A percentile compares a stretch with the other conserved stretches of the same genome.
phyloP scores from a whole-genome alignment of 64 coral and sea anemone genomes.

The Platygyra sinensis region DNA sequence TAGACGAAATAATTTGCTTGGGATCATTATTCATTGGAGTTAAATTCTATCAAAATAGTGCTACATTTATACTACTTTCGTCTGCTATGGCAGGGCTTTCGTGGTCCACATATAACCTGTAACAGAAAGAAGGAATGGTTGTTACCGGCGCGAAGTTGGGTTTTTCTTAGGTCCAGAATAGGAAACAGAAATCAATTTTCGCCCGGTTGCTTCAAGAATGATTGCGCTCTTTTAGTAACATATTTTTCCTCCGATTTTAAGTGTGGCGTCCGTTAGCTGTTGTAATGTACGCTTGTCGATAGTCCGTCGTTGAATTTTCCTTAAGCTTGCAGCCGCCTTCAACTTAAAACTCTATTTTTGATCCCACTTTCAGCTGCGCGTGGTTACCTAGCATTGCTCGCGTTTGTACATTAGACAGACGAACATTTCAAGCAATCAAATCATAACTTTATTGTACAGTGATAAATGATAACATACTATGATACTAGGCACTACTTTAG shows the following conservation, averaged over 20 bases:
- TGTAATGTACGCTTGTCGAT: background rate
- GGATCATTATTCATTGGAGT: background rate
- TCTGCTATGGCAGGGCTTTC: background rate
- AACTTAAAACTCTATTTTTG: slow-evolving; percentile 3
- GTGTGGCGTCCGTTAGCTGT: background rate
- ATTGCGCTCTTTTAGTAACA: background rate
- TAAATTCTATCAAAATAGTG: background rate
- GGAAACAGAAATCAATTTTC: background rate
- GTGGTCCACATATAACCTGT: background rate
- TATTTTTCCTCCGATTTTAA: background rate
- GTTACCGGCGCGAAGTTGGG: too few relatives aligned
- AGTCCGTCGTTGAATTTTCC: background rate
- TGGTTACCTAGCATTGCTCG: background rate
- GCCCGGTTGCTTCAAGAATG: too few relatives aligned
- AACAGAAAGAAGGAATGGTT: background rate
- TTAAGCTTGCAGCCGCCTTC: background rate
- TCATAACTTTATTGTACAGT: background rate
- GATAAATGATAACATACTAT: background rate
- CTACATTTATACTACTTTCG: background rate
- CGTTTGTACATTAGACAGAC: background rate
- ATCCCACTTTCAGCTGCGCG: background rate
- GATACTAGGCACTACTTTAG: too few relatives aligned
- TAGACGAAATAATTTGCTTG: background rate
- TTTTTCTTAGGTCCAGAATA: background rate
- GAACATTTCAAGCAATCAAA: background rate